Evolutionary conservation across 2,888 invertebrate species (phyloP).

Genomic region (Adelognathus sp.): DNA sequence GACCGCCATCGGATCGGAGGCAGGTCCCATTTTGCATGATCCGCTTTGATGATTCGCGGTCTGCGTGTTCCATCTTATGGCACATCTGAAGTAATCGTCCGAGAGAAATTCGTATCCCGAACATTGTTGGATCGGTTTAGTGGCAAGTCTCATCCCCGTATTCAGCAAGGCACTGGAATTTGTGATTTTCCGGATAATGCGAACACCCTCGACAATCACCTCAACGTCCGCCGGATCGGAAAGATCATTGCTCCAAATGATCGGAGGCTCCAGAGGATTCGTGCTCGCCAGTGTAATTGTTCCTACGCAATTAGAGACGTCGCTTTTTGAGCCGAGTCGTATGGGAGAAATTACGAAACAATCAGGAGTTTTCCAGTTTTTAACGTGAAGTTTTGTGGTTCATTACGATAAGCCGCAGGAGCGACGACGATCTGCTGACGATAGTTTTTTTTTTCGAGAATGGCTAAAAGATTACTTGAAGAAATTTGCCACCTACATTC

Average conservation of each 20-base stretch:
- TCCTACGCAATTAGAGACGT: constrained; percentile 63
- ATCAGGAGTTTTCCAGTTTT: no score
- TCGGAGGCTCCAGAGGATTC: constrained; percentile 87
- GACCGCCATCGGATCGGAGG: constrained; percentile 87
- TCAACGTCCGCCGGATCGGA: constrained; percentile 85
- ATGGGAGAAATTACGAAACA: no score
- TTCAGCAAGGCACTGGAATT: constrained; percentile 82
- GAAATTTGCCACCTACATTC: no score
- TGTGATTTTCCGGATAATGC: constrained; percentile 84
- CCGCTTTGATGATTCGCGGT: constrained; percentile 93
- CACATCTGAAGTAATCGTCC: constrained; percentile 90
- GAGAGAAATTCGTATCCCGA: constrained; percentile 80
- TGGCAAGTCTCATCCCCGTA: constrained; percentile 70
- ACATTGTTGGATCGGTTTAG: constrained; percentile 69
- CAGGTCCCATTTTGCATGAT: constrained; percentile 91
- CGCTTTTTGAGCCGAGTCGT: no score
- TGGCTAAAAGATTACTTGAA: no score
- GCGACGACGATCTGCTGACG: no score
- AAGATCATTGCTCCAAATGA: constrained; percentile 90
- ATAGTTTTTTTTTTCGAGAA: no score
- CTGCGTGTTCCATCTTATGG: constrained; percentile 87
- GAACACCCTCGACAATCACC: constrained; percentile 85
- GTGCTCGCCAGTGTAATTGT: constrained; percentile 84
- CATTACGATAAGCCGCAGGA: no score
- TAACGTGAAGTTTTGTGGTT: no score